Percentiles rank a stretch among this genome's conserved stretches.
These are phyloP conservation scores for Trichogramma pretiosum DNA, from an alignment of 1,140 invertebrate species.

Conservation along the genomic window DNA sequence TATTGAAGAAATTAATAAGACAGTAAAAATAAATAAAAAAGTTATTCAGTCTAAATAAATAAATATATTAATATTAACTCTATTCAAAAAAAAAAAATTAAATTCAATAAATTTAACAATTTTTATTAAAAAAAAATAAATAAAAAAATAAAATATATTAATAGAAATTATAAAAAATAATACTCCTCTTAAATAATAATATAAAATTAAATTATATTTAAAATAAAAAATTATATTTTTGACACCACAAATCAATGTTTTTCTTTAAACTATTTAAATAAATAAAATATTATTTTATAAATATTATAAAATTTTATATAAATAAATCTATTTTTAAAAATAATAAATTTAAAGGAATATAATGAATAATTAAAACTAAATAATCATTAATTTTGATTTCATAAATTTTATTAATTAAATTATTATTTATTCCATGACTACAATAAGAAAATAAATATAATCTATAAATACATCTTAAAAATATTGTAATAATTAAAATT, in stretches of 20 bases:
- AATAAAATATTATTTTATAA: conserved; percentile 55
- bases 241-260: conserved; percentile 55
- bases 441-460: conserved; percentile 46
- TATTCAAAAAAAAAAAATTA: conserved; percentile 44
- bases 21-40: conserved; percentile 50
- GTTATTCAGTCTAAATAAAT: conserved; percentile 53
- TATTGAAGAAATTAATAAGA: conserved; percentile 55
- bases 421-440: conserved; percentile 48
- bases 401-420: conserved; percentile 37
- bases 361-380: conserved; percentile 53
- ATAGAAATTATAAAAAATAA: conserved; percentile 34
- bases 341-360: conserved; percentile 51
- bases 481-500: conserved; percentile 22
- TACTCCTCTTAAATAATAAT: conserved; percentile 31
- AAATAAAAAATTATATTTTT: conserved; percentile 50
- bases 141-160: conserved; percentile 38
- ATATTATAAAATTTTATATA: conserved; percentile 53
- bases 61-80: conserved; percentile 41
- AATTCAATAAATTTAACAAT: conserved; percentile 45
- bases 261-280: conserved; percentile 54
- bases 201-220: conserved; percentile 42
- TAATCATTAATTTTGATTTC: conserved; percentile 43
- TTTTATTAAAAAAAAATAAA: conserved; percentile 53
- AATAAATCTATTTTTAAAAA: conserved; percentile 47
- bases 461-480: conserved; percentile 27